A percentile compares a stretch with the other conserved stretches of the same genome.
These are phyloP conservation scores for Oncorhynchus kisutch DNA, from an alignment of 2,113 vertebrate genomes.

Conservation along the genomic window DNA sequence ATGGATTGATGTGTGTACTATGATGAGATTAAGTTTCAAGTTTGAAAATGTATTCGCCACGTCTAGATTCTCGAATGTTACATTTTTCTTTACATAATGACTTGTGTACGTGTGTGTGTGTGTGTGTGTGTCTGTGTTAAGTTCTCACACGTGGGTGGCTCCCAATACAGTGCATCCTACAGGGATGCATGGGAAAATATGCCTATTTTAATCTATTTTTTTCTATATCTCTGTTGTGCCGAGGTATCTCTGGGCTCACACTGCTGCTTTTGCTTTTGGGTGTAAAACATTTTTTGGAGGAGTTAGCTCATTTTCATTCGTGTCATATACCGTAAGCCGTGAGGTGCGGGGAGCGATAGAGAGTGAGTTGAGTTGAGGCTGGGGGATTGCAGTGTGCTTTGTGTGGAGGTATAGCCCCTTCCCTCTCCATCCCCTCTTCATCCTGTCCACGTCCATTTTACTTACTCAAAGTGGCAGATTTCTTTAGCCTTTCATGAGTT, in stretches of 20 bases:
- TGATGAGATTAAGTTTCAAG: constrained; percentile 42
- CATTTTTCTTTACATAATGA: constrained; percentile 21
- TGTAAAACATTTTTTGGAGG: constrained; percentile 24
- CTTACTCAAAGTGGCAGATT: constrained; percentile 56
- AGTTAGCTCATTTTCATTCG: constrained; percentile 40
- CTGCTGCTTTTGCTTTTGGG: neutral
- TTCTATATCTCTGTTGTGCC: neutral
- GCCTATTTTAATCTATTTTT: constrained; percentile 17
- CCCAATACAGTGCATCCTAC: neutral
- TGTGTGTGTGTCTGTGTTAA: neutral
- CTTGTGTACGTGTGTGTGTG: neutral
- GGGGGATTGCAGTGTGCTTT: constrained; percentile 57
- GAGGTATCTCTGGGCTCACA: constrained; percentile 33
- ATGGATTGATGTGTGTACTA: constrained; percentile 52
- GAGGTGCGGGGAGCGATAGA: constrained; percentile 19
- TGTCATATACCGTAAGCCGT: constrained; percentile 24
- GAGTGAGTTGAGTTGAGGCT: neutral
- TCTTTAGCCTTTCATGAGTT: constrained; percentile 63
- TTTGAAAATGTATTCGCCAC: constrained; percentile 7
- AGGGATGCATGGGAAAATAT: constrained; percentile 13
- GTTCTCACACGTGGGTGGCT: neutral
- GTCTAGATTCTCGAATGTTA: constrained; percentile 52
- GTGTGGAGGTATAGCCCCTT: constrained; percentile 42
- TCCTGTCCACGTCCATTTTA: constrained; percentile 34
- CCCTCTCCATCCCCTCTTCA: constrained; percentile 30